These are phyloP conservation scores for Zaprionus kolodkinae DNA, from an alignment of 1,140 invertebrate species.

Conservation along the genomic window DNA sequence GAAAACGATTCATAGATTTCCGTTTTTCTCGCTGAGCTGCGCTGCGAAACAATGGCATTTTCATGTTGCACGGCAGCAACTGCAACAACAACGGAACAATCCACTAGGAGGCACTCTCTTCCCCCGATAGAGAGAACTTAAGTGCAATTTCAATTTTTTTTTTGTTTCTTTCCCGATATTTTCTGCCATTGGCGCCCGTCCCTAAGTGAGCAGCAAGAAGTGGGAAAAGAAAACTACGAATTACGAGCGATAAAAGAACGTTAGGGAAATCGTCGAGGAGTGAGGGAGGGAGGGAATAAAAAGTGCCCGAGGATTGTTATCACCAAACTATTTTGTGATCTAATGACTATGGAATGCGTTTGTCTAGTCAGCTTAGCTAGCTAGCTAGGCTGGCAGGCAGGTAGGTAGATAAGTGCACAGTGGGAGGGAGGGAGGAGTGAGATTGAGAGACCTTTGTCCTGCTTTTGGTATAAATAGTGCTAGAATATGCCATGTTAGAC, in stretches of 20 bases:
- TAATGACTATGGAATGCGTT: constrained; percentile 32
- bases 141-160: constrained; percentile 72
- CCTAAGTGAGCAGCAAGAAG: constrained; percentile 54
- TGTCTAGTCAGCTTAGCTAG: not conserved
- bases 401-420: not conserved
- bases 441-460: constrained; percentile 20
- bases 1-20: constrained; percentile 79
- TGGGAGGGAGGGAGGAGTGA: not conserved
- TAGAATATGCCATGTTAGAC: not conserved
- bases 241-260: constrained; percentile 23
- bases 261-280: not conserved
- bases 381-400: too few relatives aligned
- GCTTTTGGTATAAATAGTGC: constrained; percentile 54
- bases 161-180: constrained; percentile 61
- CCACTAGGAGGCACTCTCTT: constrained; percentile 42
- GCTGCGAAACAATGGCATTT: constrained; percentile 76
- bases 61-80: constrained; percentile 71
- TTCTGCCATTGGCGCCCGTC: constrained; percentile 67
- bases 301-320: constrained; percentile 37
- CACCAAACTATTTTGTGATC: constrained; percentile 23
- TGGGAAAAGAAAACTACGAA: constrained; percentile 41
- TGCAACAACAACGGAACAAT: constrained; percentile 15
- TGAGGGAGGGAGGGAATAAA: not conserved
- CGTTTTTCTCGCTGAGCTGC: constrained; percentile 64
- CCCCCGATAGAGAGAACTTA: constrained; percentile 60